Conservation (phyloP, 2,113 vertebrate species). For the Amphilophus citrinellus region DNA sequence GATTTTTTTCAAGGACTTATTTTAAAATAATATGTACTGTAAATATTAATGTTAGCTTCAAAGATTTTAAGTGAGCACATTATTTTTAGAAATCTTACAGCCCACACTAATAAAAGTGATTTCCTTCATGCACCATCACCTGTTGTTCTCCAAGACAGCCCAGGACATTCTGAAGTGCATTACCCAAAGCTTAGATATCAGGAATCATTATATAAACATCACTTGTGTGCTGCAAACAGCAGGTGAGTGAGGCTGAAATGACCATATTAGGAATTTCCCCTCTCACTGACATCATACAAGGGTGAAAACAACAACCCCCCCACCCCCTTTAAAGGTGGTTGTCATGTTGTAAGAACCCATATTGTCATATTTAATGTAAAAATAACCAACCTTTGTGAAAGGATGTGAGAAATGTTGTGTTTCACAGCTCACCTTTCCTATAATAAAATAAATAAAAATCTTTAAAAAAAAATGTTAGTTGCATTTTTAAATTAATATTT, state of each 20-base stretch:
- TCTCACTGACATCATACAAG: background rate
- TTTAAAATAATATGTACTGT: background rate
- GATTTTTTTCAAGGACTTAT: background rate
- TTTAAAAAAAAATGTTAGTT: no score
- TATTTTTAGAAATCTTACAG: conserved; percentile 6
- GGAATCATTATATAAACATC: background rate
- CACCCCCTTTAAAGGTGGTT: background rate
- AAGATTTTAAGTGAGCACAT: background rate
- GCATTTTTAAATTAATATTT: background rate
- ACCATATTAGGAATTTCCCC: background rate
- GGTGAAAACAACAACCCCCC: background rate
- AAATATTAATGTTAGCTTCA: conserved; percentile 9
- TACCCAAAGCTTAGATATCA: background rate
- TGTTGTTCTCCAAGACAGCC: background rate
- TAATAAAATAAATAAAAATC: background rate
- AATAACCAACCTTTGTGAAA: no score
- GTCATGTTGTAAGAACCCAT: background rate
- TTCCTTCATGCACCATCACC: background rate
- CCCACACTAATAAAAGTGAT: background rate
- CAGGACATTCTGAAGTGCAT: background rate
- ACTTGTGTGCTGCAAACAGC: background rate
- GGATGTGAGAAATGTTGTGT: no score
- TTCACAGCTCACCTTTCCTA: background rate
- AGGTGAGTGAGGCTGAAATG: background rate
- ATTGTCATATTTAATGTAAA: no score